These are phyloP conservation scores for Noturus placidus DNA, from an alignment of 2,113 vertebrate species.

Conservation along the genomic window DNA sequence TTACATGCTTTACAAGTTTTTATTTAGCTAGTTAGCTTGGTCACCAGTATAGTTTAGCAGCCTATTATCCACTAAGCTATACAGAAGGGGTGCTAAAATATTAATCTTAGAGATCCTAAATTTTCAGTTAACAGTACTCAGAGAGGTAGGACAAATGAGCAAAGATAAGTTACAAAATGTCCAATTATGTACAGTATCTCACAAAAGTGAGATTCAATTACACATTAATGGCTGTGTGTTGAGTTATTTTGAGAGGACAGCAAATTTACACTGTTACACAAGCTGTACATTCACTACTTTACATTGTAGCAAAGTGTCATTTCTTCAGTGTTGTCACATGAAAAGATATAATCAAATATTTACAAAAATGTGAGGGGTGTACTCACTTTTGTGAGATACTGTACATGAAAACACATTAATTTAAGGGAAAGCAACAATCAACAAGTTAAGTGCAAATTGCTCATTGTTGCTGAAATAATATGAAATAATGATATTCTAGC, in stretches of 20 bases:
- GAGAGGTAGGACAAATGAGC: not conserved
- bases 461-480: not conserved
- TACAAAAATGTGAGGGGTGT: too few relatives aligned
- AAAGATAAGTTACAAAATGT: not conserved
- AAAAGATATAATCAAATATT: too few relatives aligned
- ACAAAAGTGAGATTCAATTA: too few relatives aligned
- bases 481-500: not conserved
- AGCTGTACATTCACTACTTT: too few relatives aligned
- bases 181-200: too few relatives aligned
- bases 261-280: too few relatives aligned
- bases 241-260: too few relatives aligned
- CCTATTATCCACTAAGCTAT: not conserved
- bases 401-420: not conserved
- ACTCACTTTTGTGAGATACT: too few relatives aligned
- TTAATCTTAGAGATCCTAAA: not conserved
- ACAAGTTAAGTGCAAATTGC: not conserved
- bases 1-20: not conserved
- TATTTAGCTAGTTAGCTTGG: not conserved
- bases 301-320: too few relatives aligned
- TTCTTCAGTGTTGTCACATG: too few relatives aligned
- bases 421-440: not conserved
- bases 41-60: not conserved
- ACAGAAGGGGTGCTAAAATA: not conserved
- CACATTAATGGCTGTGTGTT: too few relatives aligned
- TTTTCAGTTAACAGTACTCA: not conserved